Conservation (phyloP, 2,888 invertebrate genomes). For the Pardosa pseudoannulata region DNA sequence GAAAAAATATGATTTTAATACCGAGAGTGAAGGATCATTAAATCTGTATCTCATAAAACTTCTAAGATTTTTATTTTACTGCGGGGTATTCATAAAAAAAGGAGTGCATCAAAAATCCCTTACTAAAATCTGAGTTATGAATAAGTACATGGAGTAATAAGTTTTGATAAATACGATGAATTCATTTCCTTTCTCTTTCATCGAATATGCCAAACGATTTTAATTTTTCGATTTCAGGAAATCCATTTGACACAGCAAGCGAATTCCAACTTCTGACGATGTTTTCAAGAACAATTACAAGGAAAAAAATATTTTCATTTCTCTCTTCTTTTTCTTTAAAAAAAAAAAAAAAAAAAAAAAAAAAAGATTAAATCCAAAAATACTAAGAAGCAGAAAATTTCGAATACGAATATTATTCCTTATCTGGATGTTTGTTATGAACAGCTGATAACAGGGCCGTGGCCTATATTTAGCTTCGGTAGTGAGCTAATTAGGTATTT, state of each 20-base stretch:
- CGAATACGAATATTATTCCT: too few relatives aligned
- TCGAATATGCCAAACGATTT: not conserved
- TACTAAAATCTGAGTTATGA: slow-evolving; percentile 68
- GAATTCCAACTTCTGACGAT: too few relatives aligned
- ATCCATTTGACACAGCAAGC: too few relatives aligned
- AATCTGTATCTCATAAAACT: slow-evolving; percentile 72
- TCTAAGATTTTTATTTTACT: slow-evolving; percentile 53
- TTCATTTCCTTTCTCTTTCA: not conserved
- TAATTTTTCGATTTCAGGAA: not conserved
- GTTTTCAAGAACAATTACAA: too few relatives aligned
- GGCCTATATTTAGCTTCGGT: too few relatives aligned
- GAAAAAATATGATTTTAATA: slow-evolving; percentile 71
- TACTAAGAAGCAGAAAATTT: too few relatives aligned
- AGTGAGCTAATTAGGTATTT: too few relatives aligned
- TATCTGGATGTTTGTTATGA: too few relatives aligned
- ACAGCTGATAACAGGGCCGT: too few relatives aligned
- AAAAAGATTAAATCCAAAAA: not conserved
- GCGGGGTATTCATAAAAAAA: slow-evolving; percentile 43
- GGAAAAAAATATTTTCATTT: too few relatives aligned
- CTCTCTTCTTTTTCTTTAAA: too few relatives aligned
- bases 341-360: not conserved
- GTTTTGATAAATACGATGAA: slow-evolving; percentile 39
- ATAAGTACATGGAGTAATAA: slow-evolving; percentile 53
- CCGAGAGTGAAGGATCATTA: slow-evolving; percentile 69
- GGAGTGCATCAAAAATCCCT: slow-evolving; percentile 66